A percentile compares a stretch with the other conserved stretches of the same genome.
Evolutionary conservation across 2,888 invertebrate genomes (phyloP).

Genomic region (Melieria picta): DNA sequence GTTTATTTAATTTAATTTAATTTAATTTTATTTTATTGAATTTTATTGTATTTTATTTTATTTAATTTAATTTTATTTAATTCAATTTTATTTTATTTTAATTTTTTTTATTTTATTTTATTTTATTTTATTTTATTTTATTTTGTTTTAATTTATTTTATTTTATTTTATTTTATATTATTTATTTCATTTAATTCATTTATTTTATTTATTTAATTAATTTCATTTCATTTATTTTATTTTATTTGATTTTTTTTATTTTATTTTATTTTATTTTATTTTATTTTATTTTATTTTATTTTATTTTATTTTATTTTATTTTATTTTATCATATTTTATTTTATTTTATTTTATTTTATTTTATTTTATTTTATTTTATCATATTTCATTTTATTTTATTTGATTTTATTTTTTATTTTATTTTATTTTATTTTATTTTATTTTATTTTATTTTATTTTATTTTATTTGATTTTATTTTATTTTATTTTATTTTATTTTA

Average conservation of each 20-base stretch:
- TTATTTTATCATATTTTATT: neutral
- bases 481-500: neutral
- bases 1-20: neutral
- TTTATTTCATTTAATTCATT: neutral
- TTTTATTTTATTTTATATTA: neutral
- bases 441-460: neutral
- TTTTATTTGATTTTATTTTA: neutral
- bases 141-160: neutral
- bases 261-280: slow-evolving; percentile 5
- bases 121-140: neutral
- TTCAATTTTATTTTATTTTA: neutral
- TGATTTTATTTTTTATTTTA: neutral
- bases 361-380: neutral
- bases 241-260: neutral
- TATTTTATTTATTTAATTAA: neutral
- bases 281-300: slow-evolving; percentile 6
- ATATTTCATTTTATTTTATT: neutral
- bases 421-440: neutral
- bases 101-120: neutral
- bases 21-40: neutral
- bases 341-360: slow-evolving; percentile 1
- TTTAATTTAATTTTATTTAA: neutral
- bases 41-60: neutral
- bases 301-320: slow-evolving; percentile 6
- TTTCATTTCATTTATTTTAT: neutral